Evolutionary conservation across 53 echinoderm and acorn worm genomes (phyloP).

Genomic region (Echinarachnius parma): DNA sequence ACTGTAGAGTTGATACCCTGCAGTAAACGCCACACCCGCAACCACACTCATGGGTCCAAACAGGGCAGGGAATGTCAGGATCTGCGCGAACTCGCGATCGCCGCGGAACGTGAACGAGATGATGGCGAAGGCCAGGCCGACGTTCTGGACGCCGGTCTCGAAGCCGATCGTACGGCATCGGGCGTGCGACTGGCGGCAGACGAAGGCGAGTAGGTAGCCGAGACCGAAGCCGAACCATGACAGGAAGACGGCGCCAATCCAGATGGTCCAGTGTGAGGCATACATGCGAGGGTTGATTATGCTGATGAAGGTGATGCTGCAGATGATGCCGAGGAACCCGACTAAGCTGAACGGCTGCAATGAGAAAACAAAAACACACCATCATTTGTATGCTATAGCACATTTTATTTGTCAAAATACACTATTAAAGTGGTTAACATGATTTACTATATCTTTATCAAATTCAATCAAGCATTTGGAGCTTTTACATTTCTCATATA

Average conservation of each 20-base stretch:
- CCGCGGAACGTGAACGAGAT: slow-evolving; percentile 69
- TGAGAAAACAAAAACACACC: no score
- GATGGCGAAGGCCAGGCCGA: slow-evolving; percentile 75
- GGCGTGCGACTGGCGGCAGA: slow-evolving; percentile 61
- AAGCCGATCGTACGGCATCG: slow-evolving; percentile 94
- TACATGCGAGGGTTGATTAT: slow-evolving; percentile 86
- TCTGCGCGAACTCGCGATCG: slow-evolving; percentile 43
- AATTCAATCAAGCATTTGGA: no score
- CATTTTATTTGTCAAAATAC: no score
- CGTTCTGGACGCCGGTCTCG: slow-evolving; percentile 92
- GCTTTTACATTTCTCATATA: no score
- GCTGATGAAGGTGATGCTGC: slow-evolving; percentile 64
- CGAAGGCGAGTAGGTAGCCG: slow-evolving; percentile 67
- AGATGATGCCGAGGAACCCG: slow-evolving; percentile 66
- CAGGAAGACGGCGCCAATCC: slow-evolving; percentile 59
- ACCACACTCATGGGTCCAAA: slow-evolving; percentile 55
- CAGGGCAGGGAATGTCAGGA: slow-evolving; percentile 79
- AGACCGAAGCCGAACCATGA: slow-evolving; percentile 62
- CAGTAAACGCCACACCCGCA: slow-evolving; percentile 5
- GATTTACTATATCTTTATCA: no score
- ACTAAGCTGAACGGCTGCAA: slow-evolving; percentile 71
- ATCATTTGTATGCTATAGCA: no score
- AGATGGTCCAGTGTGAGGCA: slow-evolving; percentile 76
- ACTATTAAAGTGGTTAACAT: no score
- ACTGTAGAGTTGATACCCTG: not conserved